Base-by-base conservation (phyloP, 2,888 invertebrate species). In the Leucania comma region DNA sequence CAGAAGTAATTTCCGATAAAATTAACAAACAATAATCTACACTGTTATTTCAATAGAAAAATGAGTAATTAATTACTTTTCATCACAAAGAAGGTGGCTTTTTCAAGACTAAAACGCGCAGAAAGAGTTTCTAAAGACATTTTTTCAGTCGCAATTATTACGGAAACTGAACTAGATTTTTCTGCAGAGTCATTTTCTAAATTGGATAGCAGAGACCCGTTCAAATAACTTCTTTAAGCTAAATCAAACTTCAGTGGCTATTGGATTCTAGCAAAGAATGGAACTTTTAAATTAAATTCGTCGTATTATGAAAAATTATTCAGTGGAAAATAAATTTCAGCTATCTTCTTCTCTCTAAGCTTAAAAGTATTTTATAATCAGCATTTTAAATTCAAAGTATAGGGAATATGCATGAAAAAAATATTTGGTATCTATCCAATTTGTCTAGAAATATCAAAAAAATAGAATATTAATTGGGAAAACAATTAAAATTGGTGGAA, bases 201-300 rank as follows among this genome's bases (percentile, higher is more conserved):
- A 79, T 82, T 78, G 64, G 73, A 72, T 62, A 57, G 63, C 56
- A 35, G 63, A 38, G 48, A 76, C 42, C 54, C 56, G 64, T 62
- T 72, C 63, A 54, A 72, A 72, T 64, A 78, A 61, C 26, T 78
- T 72, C 77, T 78, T 62, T 69, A 58, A 77, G 64, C 59, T 60
- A 77, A 70, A 81, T 66, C 81, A 77, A 71, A 60, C 62, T 78
- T 71, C 29, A 64, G 62, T 38, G 54, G 48, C 70, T n/a, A 64
- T 77, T 57, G 60, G 42, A 48, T 69, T 64, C 24, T n/a, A 57
- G 57, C 24, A 46, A 61, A 75, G 71, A 53, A 53, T 61, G 50
- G 48, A 50, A 20, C 53, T 80, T 75, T 80, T 32, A 57, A 57
- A 77, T 80, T 53, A 63, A 75, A 80, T 24, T 22, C 32, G 42